A percentile compares a stretch with the other conserved stretches of the same genome.
Conservation (phyloP, 2,888 invertebrate species). For the Melinopterus prodromus region DNA sequence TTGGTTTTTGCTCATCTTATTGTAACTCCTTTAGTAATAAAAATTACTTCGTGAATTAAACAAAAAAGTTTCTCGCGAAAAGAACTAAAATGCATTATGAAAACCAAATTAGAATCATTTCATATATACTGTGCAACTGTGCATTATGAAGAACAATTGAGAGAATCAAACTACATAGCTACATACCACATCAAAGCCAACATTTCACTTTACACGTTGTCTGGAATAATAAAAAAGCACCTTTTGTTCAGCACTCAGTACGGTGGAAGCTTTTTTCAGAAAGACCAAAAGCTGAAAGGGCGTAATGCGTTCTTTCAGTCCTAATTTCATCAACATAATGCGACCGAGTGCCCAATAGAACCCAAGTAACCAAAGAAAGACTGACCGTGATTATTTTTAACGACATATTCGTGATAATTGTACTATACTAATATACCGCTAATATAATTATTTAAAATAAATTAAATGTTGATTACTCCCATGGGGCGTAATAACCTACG, state of each 20-base stretch:
- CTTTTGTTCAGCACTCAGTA: neutral
- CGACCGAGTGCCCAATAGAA: neutral
- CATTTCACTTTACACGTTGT: neutral
- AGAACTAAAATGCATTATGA: too few species aligned
- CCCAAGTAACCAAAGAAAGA: neutral
- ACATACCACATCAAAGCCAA: neutral
- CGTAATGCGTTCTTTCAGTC: slow-evolving; percentile 4
- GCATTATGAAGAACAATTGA: too few species aligned
- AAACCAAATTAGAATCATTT: too few species aligned
- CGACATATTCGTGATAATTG: neutral
- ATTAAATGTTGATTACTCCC: neutral
- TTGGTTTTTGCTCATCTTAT: too few species aligned
- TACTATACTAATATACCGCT: too few species aligned
- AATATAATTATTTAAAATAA: too few species aligned
- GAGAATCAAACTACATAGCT: too few species aligned
- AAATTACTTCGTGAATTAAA: too few species aligned
- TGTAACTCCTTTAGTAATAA: too few species aligned
- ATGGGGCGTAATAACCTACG: neutral
- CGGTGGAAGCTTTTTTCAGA: neutral
- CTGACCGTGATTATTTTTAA: neutral
- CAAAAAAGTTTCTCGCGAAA: too few species aligned
- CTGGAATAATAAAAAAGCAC: neutral
- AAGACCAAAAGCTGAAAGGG: neutral
- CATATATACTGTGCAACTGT: too few species aligned
- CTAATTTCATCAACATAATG: neutral